These are phyloP conservation scores for Crotophaga sulcirostris DNA, from an alignment of 2,113 vertebrate species.

Conservation along the genomic window DNA sequence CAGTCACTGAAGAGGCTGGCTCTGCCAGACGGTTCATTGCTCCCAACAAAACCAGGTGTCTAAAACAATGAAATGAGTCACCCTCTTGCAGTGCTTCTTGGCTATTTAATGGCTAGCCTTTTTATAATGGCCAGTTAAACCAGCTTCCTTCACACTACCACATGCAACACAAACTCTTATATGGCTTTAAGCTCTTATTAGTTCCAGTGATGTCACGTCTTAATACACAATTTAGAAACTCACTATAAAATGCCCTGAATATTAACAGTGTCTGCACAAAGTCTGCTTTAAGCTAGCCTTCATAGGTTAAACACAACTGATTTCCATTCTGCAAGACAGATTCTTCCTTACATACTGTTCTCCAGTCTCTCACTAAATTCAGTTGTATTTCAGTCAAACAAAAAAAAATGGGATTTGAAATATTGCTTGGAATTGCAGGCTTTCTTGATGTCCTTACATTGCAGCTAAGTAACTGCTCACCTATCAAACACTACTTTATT, in stretches of 20 bases:
- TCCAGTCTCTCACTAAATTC: background rate
- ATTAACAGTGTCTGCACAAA: background rate
- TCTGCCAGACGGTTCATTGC: background rate
- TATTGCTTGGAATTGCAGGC: background rate
- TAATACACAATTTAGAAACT: background rate
- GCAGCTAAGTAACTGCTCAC: background rate
- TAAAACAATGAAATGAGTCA: conserved; percentile 20
- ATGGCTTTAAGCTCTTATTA: background rate
- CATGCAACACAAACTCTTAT: background rate
- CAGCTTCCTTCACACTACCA: conserved; percentile 14
- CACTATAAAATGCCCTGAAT: background rate
- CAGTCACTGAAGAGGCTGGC: background rate
- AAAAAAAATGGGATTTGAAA: background rate
- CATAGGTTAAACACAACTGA: background rate
- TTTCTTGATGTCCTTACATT: background rate
- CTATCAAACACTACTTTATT: background rate
- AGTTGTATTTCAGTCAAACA: background rate
- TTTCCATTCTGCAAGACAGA: background rate
- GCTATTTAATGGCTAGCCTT: background rate
- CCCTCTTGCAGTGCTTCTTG: background rate
- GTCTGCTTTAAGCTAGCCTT: background rate
- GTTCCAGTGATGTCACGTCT: background rate
- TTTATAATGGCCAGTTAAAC: conserved; percentile 17
- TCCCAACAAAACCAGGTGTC: background rate
- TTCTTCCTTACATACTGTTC: background rate